Evolutionary conservation across 2,113 vertebrate genomes (phyloP).

Genomic region (Turdus rufiventris): DNA sequence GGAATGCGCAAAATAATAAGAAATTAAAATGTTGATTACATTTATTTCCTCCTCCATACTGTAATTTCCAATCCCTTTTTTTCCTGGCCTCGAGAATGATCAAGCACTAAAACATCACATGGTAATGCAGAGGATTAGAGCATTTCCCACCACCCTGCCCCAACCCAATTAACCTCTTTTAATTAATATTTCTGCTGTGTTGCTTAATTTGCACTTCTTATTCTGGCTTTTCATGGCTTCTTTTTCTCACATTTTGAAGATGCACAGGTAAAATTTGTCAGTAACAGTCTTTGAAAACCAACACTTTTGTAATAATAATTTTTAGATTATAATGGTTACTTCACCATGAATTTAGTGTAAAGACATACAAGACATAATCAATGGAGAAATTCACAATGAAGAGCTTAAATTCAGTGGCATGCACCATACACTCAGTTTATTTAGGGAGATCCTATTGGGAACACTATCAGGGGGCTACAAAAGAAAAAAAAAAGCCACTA

Average conservation of each 20-base stretch:
- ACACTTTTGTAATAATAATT: background rate
- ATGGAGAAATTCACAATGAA: background rate
- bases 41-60: background rate
- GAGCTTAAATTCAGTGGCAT: background rate
- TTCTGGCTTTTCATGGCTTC: background rate
- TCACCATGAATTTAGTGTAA: background rate
- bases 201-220: constrained; percentile 20
- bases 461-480: background rate
- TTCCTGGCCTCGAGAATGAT: background rate
- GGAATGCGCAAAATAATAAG: background rate
- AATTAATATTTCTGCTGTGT: constrained; percentile 37
- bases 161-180: constrained; percentile 48
- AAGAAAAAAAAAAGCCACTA: background rate
- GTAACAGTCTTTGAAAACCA: background rate
- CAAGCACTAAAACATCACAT: background rate
- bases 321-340: background rate
- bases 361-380: background rate
- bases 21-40: background rate
- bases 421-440: background rate
- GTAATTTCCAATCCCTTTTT: background rate
- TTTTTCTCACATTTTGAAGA: background rate
- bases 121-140: constrained; percentile 13
- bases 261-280: background rate
- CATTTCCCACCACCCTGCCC: background rate
- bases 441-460: background rate